A percentile compares a stretch with the other conserved stretches of the same genome.
Evolutionary conservation across 1,140 invertebrate species (phyloP).

Genomic region (Saccostrea echinata): DNA sequence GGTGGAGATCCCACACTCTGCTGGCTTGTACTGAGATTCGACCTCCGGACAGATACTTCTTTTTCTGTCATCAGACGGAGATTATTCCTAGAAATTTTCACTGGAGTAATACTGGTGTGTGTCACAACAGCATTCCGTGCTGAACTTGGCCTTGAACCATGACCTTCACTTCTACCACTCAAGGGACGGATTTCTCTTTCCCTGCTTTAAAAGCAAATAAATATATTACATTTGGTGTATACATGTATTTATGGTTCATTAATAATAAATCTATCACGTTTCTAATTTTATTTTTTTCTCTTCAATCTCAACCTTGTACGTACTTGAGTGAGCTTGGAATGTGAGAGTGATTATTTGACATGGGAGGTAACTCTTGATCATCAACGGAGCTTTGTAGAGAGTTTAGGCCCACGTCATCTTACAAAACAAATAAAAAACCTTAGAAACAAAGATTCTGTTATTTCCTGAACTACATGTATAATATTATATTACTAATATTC

Average conservation of each 20-base stretch:
- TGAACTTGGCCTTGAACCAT: slow-evolving; percentile 59
- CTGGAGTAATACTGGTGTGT: slow-evolving; percentile 66
- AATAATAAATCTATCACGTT: background rate
- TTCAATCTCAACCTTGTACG: background rate
- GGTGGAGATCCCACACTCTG: slow-evolving; percentile 57
- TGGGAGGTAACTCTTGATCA: slow-evolving; percentile 51
- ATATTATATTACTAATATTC: too few species aligned
- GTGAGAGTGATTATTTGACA: slow-evolving; percentile 21
- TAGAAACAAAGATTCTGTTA: background rate
- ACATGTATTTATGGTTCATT: too few species aligned
- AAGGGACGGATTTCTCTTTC: slow-evolving; percentile 42
- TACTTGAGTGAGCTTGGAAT: background rate
- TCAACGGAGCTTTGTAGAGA: slow-evolving; percentile 58
- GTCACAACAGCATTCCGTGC: slow-evolving; percentile 55
- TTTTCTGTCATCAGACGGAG: slow-evolving; percentile 76
- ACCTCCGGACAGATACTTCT: slow-evolving; percentile 76
- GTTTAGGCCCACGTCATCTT: slow-evolving; percentile 55
- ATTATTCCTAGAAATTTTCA: slow-evolving; percentile 78
- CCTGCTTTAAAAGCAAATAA: background rate
- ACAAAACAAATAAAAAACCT: background rate
- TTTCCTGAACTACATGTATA: too few species aligned
- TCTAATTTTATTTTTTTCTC: background rate
- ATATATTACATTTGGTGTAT: background rate
- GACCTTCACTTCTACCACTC: slow-evolving; percentile 51
- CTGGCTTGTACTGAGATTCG: slow-evolving; percentile 69